phyloP scores from a whole-genome alignment of 2,888 invertebrate species.

The Platycheirus rosarum region DNA sequence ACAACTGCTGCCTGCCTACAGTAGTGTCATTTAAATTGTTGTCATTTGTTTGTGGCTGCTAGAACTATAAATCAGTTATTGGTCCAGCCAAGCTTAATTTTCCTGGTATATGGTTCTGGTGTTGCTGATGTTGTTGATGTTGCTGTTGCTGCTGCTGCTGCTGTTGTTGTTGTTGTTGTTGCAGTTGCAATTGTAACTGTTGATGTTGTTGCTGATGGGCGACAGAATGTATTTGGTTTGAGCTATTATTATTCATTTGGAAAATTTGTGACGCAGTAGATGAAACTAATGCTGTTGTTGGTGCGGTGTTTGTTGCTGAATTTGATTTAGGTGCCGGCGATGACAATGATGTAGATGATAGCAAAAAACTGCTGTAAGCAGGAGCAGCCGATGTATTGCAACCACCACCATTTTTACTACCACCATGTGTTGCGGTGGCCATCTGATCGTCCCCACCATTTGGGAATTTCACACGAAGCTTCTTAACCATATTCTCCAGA shows the following conservation, averaged over 20 bases:
- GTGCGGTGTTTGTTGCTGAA: constrained; percentile 45
- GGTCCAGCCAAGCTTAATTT: constrained; percentile 81
- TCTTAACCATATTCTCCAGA: constrained; percentile 82
- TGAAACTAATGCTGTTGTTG: constrained; percentile 63
- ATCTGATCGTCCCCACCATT: constrained; percentile 76
- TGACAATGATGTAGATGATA: constrained; percentile 62
- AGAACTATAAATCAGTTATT: constrained; percentile 82
- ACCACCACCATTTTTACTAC: constrained; percentile 71
- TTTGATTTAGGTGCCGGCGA: constrained; percentile 62
- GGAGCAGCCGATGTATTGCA: constrained; percentile 58
- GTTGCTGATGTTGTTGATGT: constrained; percentile 55
- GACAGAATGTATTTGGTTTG: constrained; percentile 63
- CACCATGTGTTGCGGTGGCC: constrained; percentile 39
- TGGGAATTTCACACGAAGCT: constrained; percentile 78
- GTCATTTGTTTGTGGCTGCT: constrained; percentile 75
- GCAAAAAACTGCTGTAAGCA: constrained; percentile 58
- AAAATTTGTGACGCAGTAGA: constrained; percentile 68
- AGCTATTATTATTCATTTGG: constrained; percentile 67
- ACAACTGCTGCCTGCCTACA: constrained; percentile 63
- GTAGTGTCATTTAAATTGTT: constrained; percentile 25
- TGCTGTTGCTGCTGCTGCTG: constrained; percentile 44
- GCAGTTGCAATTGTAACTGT: constrained; percentile 5
- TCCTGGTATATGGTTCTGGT: constrained; percentile 73
- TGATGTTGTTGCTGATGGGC: constrained; percentile 34
- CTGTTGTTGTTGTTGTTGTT: constrained; percentile 55